Evolutionary conservation across 2,797 vertebrate species (phyloP), one percentile per base, ranked within the genome.

Genomic region (Lycodopsis pacificus): DNA sequence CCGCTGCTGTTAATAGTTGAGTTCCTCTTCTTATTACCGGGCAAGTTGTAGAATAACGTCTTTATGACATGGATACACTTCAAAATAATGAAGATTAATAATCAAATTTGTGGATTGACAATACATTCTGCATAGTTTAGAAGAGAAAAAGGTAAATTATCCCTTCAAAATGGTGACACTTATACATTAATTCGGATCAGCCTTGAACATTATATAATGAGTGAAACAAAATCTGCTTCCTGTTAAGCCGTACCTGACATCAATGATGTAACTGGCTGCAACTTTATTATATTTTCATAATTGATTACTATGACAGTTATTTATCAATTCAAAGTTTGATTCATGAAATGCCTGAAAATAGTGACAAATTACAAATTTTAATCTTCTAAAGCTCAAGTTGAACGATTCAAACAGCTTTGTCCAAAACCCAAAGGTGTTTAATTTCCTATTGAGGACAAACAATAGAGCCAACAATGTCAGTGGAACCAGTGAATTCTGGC

Each of bases 1-100:
- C 48, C 58, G 44, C 57, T 91, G 79, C 57, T 88, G 1, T 40
- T 77, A 15, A 9, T 84, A 51, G n/a, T 51, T 44, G 78, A 64
- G 67, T 36, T 80, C 38, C 3, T 82, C 30, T 40, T 59, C 22
- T 63, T 62, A 32, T 4, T 54, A 1, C 38, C 67, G 66, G 74
- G 78, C 67, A 78, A 73, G 76, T 59, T 62, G 12, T 48, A 51
- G 7, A 72, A 27, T n/a, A 42, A n/a, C 0, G 5, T 25, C 1
- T 59, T 59, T 38, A 56, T 34, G 15, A 54, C 17, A 30, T 65
- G 63, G 12, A 53, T 22, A 30, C 9, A 36, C 42, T 30, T 42
- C 20, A 79, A 59, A 61, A 54, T 46, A 40, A 34, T 34, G 32
- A 34, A 34, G 32, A 34, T 34, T 34, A 34, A 40, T 59, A 30